Percentiles rank a stretch among this genome's conserved stretches.
phyloP scores from a whole-genome alignment of 2,888 invertebrate species.

The Nezara viridula region DNA sequence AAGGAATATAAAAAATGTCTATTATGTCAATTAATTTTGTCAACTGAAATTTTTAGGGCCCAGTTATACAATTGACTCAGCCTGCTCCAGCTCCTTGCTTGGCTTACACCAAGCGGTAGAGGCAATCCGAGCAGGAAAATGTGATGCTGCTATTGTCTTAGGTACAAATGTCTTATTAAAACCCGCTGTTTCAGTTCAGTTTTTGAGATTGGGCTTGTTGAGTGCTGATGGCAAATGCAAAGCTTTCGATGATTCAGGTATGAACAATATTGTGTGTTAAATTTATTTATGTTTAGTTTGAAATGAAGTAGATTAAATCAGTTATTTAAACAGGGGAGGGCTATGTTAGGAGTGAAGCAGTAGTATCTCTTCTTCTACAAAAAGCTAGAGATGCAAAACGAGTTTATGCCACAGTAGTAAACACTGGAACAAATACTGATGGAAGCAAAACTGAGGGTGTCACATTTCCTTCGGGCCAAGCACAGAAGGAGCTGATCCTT shows the following conservation, averaged over 20 bases:
- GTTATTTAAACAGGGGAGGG: too few relatives aligned
- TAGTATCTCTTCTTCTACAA: constrained; percentile 86
- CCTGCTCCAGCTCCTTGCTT: constrained; percentile 95
- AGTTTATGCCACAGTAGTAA: constrained; percentile 88
- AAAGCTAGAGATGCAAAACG: constrained; percentile 83
- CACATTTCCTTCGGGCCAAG: constrained; percentile 84
- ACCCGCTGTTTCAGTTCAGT: constrained; percentile 92
- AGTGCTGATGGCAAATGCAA: constrained; percentile 91
- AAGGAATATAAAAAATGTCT: background rate
- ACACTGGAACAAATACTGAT: constrained; percentile 72
- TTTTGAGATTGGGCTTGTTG: constrained; percentile 94
- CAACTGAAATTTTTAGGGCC: constrained; percentile 75
- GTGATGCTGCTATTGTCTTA: constrained; percentile 95
- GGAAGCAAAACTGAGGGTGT: constrained; percentile 85
- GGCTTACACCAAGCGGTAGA: constrained; percentile 89
- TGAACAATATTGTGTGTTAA: background rate
- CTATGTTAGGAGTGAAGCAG: constrained; percentile 93
- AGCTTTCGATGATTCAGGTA: constrained; percentile 90
- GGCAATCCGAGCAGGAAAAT: constrained; percentile 88
- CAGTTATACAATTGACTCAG: constrained; percentile 95
- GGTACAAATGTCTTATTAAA: constrained; percentile 93
- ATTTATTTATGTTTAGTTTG: background rate
- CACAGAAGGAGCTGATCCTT: constrained; percentile 85
- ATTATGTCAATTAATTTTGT: background rate
- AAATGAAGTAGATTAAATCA: background rate